Conservation (phyloP, 2,113 vertebrate species). For the Perca fluviatilis region DNA sequence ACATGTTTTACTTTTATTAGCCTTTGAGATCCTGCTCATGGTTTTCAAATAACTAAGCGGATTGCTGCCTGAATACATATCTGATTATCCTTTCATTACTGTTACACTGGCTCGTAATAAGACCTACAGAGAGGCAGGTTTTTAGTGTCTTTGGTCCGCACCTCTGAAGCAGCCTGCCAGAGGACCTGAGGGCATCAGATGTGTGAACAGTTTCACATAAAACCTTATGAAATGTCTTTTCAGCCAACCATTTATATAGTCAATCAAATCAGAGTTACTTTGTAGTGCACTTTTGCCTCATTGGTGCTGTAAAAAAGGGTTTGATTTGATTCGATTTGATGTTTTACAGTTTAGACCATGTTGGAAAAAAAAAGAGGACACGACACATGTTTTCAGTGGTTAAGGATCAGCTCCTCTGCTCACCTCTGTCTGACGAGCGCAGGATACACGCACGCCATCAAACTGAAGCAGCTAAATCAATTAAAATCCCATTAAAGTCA, state of each 20-base stretch:
- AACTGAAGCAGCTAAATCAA: constrained; percentile 77
- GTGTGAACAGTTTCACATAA: constrained; percentile 36
- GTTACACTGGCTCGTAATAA: not conserved
- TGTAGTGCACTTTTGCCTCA: not conserved
- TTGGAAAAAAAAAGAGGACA: constrained; percentile 14
- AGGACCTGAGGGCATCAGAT: constrained; percentile 40
- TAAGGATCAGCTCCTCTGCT: constrained; percentile 36
- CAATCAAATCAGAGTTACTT: constrained; percentile 18
- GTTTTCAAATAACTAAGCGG: constrained; percentile 4
- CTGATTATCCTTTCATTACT: constrained; percentile 10
- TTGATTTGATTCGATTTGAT: constrained; percentile 13
- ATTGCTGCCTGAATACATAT: constrained; percentile 15
- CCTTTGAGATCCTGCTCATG: constrained; percentile 6
- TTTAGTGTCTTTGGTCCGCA: constrained; percentile 20
- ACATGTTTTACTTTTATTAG: constrained; percentile 22
- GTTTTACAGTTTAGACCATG: constrained; percentile 12
- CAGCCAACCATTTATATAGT: not conserved
- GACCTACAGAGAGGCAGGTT: constrained; percentile 28
- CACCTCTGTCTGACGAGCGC: constrained; percentile 28
- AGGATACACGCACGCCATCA: constrained; percentile 42
- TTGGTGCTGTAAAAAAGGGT: not conserved
- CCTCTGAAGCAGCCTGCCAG: not conserved
- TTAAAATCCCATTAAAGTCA: constrained; percentile 82
- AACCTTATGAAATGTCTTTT: constrained; percentile 14
- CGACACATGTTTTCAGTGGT: constrained; percentile 23